Base-by-base conservation (phyloP, 2,113 vertebrate genomes). In the Atractosteus spatula region DNA sequence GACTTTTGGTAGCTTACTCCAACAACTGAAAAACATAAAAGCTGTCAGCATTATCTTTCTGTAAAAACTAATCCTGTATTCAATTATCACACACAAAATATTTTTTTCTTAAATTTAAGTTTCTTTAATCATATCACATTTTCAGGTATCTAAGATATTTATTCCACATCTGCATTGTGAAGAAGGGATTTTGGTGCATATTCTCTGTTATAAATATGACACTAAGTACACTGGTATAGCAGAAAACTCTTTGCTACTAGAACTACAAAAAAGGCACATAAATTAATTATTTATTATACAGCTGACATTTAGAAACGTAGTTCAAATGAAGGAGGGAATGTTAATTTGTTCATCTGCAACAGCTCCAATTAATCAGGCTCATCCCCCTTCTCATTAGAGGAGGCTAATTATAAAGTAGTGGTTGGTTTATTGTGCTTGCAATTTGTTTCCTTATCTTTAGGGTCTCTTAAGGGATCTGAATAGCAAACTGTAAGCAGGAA, bases 271-370 rank as follows among this genome's bases (percentile, higher is more conserved):
- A 66, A 67, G 68, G 71, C 70, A 77, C 81, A 80, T 55, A 42
- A 63, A 85, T 84, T 59, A 81, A 82, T 84, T 83, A 83, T 73
- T 69, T 65, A 77, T 65, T 73, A 55, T 63, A 69, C 69, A 55
- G 71, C 65, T 80, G 71, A 73, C 72, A 79, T 79, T 80, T 74
- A 73, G 78, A 67, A 78, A 72, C 71, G 68, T 62, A 71, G 70
- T 76, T 74, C 57, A 73, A 62, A 79, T 65, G 70, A 68, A 77
- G 64, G 41, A 17, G 75, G 55, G 68, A 42, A 44, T 7, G 81
- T 62, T 63, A 29, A 74, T 81, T 61, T 75, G 62, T 62, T 74
- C 63, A 41, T 29, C 11, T 57, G n/a, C 29, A 44, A 44, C 79
- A 70, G 81, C 78, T 2, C 17, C 73, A 55, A 76, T 80, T 75